Percentiles rank a stretch among this genome's conserved stretches.
Evolutionary conservation across 2,888 invertebrate genomes (phyloP).

Genomic region (Drosophila mulleri): DNA sequence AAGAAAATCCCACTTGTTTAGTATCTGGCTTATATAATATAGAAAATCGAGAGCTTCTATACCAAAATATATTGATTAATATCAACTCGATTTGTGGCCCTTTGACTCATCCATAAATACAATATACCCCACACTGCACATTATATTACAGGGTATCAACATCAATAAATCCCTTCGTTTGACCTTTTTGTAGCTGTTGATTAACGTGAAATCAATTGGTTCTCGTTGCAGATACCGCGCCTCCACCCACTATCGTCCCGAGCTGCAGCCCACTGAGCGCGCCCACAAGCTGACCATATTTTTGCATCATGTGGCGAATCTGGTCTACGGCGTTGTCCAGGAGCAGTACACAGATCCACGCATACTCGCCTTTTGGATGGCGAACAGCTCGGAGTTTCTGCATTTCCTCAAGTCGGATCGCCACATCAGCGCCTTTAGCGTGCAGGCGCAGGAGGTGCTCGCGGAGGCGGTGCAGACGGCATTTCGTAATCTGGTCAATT

Average conservation of each 20-base stretch:
- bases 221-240: slow-evolving; percentile 90
- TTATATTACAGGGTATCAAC: background rate
- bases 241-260: slow-evolving; percentile 96
- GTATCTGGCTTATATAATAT: too few species aligned
- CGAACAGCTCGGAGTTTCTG: slow-evolving; percentile 97
- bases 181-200: slow-evolving; percentile 2
- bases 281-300: slow-evolving; percentile 96
- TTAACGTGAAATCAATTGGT: slow-evolving; percentile 9
- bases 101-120: background rate
- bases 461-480: slow-evolving; percentile 97
- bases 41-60: too few species aligned
- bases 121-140: background rate
- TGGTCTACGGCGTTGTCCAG: slow-evolving; percentile 94
- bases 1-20: background rate
- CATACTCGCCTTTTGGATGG: slow-evolving; percentile 97
- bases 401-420: slow-evolving; percentile 98
- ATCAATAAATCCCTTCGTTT: slow-evolving; percentile 2
- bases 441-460: slow-evolving; percentile 96
- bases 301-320: slow-evolving; percentile 94
- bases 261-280: slow-evolving; percentile 95
- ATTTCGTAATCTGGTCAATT: slow-evolving; percentile 91
- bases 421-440: slow-evolving; percentile 95
- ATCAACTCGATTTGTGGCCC: background rate
- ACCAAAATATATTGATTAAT: background rate
- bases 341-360: slow-evolving; percentile 94